Conservation (phyloP, 2,113 vertebrate genomes). For the Glaucidium brasilianum region DNA sequence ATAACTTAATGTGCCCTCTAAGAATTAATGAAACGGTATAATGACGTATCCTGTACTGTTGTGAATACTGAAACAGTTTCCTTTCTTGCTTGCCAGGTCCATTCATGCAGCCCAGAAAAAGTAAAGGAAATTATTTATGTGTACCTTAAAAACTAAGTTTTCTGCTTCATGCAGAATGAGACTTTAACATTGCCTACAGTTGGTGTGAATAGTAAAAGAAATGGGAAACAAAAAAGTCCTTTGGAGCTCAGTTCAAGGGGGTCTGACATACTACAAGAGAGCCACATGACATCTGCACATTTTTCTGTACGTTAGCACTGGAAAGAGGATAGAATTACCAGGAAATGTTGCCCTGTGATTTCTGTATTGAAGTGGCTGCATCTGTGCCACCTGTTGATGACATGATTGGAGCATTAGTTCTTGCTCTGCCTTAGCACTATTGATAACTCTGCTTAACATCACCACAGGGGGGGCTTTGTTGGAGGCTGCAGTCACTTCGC, state of each 20-base stretch:
- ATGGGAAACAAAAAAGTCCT: slow-evolving; percentile 44
- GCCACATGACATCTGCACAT: slow-evolving; percentile 42
- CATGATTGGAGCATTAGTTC: slow-evolving; percentile 77
- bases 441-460: slow-evolving; percentile 78
- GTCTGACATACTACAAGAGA: slow-evolving; percentile 22
- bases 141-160: neutral
- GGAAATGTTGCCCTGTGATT: slow-evolving; percentile 72
- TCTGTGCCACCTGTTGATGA: slow-evolving; percentile 78
- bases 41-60: neutral
- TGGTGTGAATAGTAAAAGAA: slow-evolving; percentile 48
- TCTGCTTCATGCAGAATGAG: slow-evolving; percentile 10
- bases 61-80: neutral
- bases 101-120: neutral
- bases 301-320: slow-evolving; percentile 48
- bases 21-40: neutral
- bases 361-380: slow-evolving; percentile 67
- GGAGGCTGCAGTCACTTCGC: slow-evolving; percentile 75
- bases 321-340: slow-evolving; percentile 65
- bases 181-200: slow-evolving; percentile 35
- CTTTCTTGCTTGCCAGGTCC: neutral
- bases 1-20: neutral
- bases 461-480: slow-evolving; percentile 75
- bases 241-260: slow-evolving; percentile 10
- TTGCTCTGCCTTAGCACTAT: slow-evolving; percentile 68
- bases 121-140: slow-evolving; percentile 19